Base-by-base conservation (phyloP, 2,888 invertebrate species). In the Leuctra nigra region DNA sequence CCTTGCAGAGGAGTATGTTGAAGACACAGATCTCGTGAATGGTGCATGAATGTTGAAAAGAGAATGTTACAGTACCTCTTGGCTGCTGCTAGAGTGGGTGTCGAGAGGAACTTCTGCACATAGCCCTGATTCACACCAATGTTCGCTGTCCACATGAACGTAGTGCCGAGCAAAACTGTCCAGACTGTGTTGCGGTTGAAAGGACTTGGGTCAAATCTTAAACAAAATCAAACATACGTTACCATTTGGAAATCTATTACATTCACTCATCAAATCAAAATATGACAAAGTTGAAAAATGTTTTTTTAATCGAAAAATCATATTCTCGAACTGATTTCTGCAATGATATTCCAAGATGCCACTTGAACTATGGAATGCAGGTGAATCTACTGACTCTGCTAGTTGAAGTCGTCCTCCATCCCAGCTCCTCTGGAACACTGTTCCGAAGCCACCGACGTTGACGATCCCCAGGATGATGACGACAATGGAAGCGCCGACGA, bases 41-140 rank as follows among this genome's bases (percentile, higher is more conserved):
- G n/a, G n/a, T n/a, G n/a, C n/a, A n/a, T n/a, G n/a, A n/a, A n/a
- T n/a, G n/a, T n/a, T n/a, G n/a, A n/a, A n/a, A n/a, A n/a, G n/a
- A n/a, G n/a, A n/a, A n/a, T n/a, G n/a, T n/a, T n/a, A n/a, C n/a
- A n/a, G n/a, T 67, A 75, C 75, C 74, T 66, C 65, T 75, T 76
- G 0, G 81, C 80, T 59, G 80, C 72, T 16, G 67, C 70, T 24
- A 80, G 73, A 0, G 77, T 76, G 0, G 82, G 78, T 1, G 83
- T 75, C 0, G 83, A 77, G 18, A 81, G 67, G 46, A 80, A 79
- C 63, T 82, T 77, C 64, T 83, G 83, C 1, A 83, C 66, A 0
- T 77, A 74, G 2, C 78, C 77, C 62, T 82, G 83, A 61, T 77
- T 77, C 1, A 81, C 67, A 0, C 78, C 78, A 39, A 80, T 69